Conservation (phyloP, 2,797 vertebrate species). For the Perodicticus potto region DNA sequence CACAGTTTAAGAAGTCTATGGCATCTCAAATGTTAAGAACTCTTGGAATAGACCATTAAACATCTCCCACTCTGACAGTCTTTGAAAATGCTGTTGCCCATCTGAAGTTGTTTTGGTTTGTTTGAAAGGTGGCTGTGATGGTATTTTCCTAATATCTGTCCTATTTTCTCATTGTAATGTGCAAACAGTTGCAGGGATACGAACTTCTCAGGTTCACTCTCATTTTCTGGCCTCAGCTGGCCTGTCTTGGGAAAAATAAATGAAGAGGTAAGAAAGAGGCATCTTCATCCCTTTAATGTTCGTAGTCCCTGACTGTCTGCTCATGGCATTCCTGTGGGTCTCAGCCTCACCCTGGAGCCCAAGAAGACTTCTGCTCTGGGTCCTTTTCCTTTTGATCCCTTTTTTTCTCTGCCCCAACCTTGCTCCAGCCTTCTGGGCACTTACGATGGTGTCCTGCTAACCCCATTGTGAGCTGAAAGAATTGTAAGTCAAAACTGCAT, state of each 20-base stretch:
- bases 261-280: slow-evolving; percentile 15
- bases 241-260: slow-evolving; percentile 31
- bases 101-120: neutral
- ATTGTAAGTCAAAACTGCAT: neutral
- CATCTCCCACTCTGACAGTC: neutral
- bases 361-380: neutral
- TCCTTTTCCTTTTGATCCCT: neutral
- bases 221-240: neutral
- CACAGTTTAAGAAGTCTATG: neutral
- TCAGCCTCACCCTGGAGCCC: neutral
- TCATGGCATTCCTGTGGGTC: neutral
- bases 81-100: neutral
- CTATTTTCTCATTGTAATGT: slow-evolving; percentile 29
- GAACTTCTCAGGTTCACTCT: neutral
- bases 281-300: neutral
- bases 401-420: neutral
- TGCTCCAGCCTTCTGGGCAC: neutral
- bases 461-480: neutral
- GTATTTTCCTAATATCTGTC: neutral
- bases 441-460: neutral
- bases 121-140: neutral
- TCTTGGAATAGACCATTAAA: neutral
- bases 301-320: neutral
- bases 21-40: neutral
- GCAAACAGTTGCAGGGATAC: neutral